These are phyloP conservation scores for Augiades crinisus DNA, from an alignment of 2,888 invertebrate species.

Conservation along the genomic window DNA sequence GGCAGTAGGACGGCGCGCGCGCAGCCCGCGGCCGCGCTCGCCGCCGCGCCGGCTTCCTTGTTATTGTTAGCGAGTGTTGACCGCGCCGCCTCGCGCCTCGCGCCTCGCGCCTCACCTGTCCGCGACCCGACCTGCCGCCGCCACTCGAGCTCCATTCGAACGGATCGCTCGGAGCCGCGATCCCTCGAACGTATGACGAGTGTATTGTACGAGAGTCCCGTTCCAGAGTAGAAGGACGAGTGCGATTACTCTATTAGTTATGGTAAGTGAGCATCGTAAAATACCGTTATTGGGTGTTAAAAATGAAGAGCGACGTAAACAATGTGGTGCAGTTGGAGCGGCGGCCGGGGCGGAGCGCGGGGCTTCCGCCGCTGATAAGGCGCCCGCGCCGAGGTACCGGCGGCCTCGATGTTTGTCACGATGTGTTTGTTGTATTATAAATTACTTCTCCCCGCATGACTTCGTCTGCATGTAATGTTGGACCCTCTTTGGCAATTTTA, in stretches of 20 bases:
- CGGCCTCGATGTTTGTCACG: constrained; percentile 1
- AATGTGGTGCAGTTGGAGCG: constrained; percentile 7
- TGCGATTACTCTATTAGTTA: not conserved
- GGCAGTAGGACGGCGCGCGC: constrained; percentile 55
- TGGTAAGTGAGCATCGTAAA: constrained; percentile 2
- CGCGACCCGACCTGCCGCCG: constrained; percentile 11
- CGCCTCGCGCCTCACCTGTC: constrained; percentile 39
- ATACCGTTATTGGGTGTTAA: not conserved
- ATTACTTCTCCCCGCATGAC: not conserved
- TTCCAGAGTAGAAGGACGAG: not conserved
- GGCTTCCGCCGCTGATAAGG: constrained; percentile 28
- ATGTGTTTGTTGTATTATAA: not conserved
- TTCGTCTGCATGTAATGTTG: not conserved
- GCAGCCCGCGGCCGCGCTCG: constrained; percentile 38
- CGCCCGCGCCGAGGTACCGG: not conserved
- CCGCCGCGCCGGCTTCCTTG: constrained; percentile 36
- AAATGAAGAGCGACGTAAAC: constrained; percentile 1
- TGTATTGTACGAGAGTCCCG: no score
- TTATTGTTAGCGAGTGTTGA: constrained; percentile 40
- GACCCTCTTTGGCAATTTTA: not conserved
- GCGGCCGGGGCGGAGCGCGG: constrained; percentile 1
- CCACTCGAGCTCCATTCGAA: not conserved
- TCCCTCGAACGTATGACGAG: no score
- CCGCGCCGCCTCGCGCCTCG: constrained; percentile 32
- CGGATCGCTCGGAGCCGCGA: not conserved